These are phyloP conservation scores for Bovichtus variegatus DNA, from an alignment of 2,797 vertebrate genomes.

Conservation along the genomic window DNA sequence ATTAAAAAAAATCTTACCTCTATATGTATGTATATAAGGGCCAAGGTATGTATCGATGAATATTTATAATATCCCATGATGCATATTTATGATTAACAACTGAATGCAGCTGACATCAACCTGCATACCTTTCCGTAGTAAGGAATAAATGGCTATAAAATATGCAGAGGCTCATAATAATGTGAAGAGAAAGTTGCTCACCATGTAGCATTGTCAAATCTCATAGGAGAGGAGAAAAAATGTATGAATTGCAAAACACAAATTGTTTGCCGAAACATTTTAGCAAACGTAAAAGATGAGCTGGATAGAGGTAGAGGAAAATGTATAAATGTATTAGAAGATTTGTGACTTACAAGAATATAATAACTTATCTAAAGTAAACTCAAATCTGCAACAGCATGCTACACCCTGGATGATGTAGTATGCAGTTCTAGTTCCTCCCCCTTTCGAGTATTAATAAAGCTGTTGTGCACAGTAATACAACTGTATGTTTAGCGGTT, in stretches of 20 bases:
- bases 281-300: background rate
- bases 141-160: conserved; percentile 42
- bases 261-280: background rate
- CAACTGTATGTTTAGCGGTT: background rate
- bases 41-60: conserved; percentile 1
- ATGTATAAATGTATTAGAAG: background rate
- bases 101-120: conserved; percentile 35
- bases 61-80: conserved; percentile 49
- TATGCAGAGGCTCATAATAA: conserved; percentile 37
- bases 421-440: background rate
- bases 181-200: conserved; percentile 15
- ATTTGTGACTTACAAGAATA: background rate
- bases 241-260: background rate
- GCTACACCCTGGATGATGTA: background rate
- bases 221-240: too few species aligned
- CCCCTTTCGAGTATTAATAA: background rate
- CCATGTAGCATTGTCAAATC: background rate
- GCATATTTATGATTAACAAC: conserved; percentile 51
- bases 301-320: background rate
- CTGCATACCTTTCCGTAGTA: conserved; percentile 32
- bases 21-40: background rate
- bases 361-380: background rate
- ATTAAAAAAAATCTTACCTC: conserved; percentile 6
- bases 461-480: background rate
- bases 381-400: background rate